A percentile compares a stretch with the other conserved stretches of the same genome.
Evolutionary conservation across 1,140 invertebrate species (phyloP).

Genomic region (Bombus breviceps): DNA sequence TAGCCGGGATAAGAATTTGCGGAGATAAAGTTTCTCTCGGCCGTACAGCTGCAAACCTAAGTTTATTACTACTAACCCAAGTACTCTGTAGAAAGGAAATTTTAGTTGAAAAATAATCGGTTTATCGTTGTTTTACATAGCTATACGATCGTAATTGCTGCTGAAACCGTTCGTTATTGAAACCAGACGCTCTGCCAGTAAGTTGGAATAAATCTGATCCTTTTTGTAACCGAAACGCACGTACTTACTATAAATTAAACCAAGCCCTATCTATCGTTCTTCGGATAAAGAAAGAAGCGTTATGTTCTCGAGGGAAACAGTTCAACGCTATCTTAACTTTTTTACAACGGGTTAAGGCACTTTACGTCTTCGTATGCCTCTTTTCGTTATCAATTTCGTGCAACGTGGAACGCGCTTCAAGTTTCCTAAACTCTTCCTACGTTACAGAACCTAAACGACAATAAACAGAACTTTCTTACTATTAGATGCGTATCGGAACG

Average conservation of each 20-base stretch:
- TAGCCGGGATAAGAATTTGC: too few relatives aligned
- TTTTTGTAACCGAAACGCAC: neutral
- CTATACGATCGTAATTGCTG: neutral
- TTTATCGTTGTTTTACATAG: neutral
- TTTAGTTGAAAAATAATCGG: neutral
- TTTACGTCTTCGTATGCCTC: neutral
- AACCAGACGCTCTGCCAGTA: neutral
- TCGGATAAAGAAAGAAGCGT: neutral
- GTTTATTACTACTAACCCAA: too few relatives aligned
- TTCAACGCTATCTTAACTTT: conserved; percentile 2
- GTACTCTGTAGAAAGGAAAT: neutral
- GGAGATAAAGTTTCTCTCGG: fast-evolving
- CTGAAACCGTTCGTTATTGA: neutral
- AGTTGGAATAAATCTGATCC: neutral
- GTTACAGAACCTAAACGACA: neutral
- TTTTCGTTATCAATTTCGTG: neutral
- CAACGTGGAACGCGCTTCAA: neutral
- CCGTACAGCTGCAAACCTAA: neutral
- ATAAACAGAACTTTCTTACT: too few relatives aligned
- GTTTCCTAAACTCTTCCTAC: neutral
- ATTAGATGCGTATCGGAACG: neutral
- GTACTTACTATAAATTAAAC: neutral
- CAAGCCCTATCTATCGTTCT: neutral
- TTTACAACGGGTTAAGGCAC: neutral
- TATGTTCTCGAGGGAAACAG: neutral